Percentiles rank a stretch among this genome's conserved stretches.
phyloP scores from a whole-genome alignment of 92 coral and sea anemone genomes.

The Bergia puertoricense region DNA sequence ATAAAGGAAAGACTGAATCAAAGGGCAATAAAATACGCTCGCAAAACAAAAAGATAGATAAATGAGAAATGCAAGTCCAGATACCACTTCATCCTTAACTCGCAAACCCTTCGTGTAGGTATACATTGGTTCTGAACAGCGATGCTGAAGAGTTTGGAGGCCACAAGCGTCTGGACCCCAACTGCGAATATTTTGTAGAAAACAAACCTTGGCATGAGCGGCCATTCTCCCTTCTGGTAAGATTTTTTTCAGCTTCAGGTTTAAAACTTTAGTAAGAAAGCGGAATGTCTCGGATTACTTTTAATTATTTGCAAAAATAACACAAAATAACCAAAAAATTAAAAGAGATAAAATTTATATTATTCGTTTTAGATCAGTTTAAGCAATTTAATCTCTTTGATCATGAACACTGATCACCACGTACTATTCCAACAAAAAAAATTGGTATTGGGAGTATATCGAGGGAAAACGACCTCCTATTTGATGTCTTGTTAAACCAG shows the following conservation, averaged over 20 bases:
- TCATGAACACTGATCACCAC: too few species aligned
- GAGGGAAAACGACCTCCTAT: too few species aligned
- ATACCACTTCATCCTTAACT: constrained; percentile 49
- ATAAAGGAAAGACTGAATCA: too few species aligned
- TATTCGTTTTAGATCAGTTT: too few species aligned
- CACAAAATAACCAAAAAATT: too few species aligned
- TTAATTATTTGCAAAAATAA: not conserved
- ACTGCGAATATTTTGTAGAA: constrained; percentile 84
- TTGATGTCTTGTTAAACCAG: not conserved
- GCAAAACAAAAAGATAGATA: not conserved
- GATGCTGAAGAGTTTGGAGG: constrained; percentile 95
- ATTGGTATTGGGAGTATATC: too few species aligned
- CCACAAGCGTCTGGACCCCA: constrained; percentile 79
- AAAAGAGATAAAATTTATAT: too few species aligned
- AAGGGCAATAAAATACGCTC: too few species aligned
- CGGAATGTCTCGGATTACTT: not conserved
- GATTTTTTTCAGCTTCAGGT: constrained; percentile 6
- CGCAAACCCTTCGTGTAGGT: constrained; percentile 45
- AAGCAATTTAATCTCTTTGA: too few species aligned
- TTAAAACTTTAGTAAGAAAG: not conserved
- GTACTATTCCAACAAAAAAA: too few species aligned
- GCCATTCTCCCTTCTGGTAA: constrained; percentile 87
- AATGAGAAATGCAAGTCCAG: not conserved
- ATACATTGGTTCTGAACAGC: constrained; percentile 71
- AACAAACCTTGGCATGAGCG: constrained; percentile 81